Base-by-base conservation (phyloP, 2,797 vertebrate species). In the Urophycis tenuis region DNA sequence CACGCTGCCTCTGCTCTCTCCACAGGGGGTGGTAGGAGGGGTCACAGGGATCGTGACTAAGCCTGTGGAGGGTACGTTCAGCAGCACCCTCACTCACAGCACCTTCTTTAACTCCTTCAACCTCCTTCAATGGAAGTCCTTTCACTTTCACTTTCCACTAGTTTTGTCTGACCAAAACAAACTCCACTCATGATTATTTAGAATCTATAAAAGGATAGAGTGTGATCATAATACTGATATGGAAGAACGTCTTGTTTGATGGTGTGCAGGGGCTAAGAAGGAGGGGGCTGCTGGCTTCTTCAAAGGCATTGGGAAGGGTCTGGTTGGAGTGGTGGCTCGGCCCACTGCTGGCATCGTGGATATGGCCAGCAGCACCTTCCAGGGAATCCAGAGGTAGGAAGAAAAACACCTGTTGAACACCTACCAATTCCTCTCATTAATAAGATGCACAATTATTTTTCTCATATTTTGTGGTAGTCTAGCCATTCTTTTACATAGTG, bases 281-380 rank as follows among this genome's bases (percentile, higher is more conserved):
- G 97, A 98, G 85, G 97, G 97, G 4, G 96, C 96, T 1, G 95
- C 96, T 3, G 97, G 97, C 1, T 99, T 99, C 92, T 99, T 99
- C 36, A 99, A 98, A 90, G 97, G 97, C 71, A 96, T 99, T 77
- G 97, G 97, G 2, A 99, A 98, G 85, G 97, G 97, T 0, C 88
- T 99, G 74, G 96, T 99, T 8, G 97, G 97, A 10, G 97, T 93
- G 0, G 97, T 99, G 0, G 96, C 96, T 5, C 93, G 96, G 29
- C 97, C 97, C 0, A 98, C 97, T 0, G 97, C 96, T 4, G 96
- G 97, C 83, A 97, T 99, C 6, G 91, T 99, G 71, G 97, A 99
- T 82, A 99, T 99, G 97, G 97, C 97, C 73, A 98, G 96, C 92
- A 98, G 95, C 77, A 97, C 97, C 36, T 98, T 99, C 89, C 97